Evolutionary conservation across 2,888 invertebrate species (phyloP).

Genomic region (Caenorhabditis sp.): DNA sequence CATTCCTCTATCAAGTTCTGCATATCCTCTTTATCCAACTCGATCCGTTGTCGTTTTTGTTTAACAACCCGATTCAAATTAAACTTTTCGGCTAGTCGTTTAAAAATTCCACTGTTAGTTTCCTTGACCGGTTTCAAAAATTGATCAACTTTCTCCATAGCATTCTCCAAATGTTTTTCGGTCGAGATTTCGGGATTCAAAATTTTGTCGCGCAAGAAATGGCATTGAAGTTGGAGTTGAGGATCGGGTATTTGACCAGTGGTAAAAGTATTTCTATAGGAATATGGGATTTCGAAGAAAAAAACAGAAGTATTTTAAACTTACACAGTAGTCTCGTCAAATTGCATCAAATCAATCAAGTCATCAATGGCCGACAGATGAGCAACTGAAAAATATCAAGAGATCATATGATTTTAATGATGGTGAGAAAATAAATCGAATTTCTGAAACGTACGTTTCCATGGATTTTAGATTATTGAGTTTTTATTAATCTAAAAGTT

Average conservation of each 20-base stretch:
- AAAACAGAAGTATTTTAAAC: not conserved
- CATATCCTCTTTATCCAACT: slow-evolving; percentile 23
- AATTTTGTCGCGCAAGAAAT: slow-evolving; percentile 26
- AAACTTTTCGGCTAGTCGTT: slow-evolving; percentile 20
- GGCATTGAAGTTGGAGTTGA: slow-evolving; percentile 38
- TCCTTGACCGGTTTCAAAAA: not conserved
- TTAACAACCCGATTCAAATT: slow-evolving; percentile 25
- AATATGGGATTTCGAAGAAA: not conserved
- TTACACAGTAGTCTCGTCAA: not conserved
- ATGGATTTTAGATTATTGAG: no score
- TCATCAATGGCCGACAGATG: slow-evolving; percentile 39
- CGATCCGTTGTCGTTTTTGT: slow-evolving; percentile 19
- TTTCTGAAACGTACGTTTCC: no score
- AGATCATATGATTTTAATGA: no score
- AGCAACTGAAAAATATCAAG: slow-evolving; percentile 25
- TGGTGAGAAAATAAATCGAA: no score
- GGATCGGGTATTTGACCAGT: slow-evolving; percentile 37
- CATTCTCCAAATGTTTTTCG: slow-evolving; percentile 1
- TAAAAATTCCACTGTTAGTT: slow-evolving; percentile 13
- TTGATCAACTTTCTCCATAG: not conserved
- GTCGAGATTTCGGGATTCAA: slow-evolving; percentile 15
- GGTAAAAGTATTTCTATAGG: slow-evolving; percentile 13
- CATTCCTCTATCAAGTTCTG: slow-evolving; percentile 15
- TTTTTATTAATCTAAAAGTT: no score
- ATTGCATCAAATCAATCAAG: slow-evolving; percentile 32